Base-by-base conservation (phyloP, 2,113 vertebrate genomes). In the Rhabdornis inornatus region DNA sequence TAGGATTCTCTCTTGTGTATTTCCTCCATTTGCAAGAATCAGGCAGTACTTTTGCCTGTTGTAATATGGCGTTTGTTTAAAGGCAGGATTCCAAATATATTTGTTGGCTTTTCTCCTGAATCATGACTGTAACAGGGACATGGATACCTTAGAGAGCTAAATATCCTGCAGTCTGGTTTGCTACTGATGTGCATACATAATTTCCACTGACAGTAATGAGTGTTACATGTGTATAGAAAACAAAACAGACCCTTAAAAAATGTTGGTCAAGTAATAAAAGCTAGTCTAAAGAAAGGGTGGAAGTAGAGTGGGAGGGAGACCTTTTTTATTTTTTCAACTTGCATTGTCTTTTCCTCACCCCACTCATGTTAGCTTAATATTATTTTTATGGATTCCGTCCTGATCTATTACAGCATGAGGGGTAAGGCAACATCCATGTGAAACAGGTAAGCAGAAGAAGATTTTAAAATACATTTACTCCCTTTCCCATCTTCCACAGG, bases 121-220 rank as follows among this genome's bases (percentile, higher is more conserved):
- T 86, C 83, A 95, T 74, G 92, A 74, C 63, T 95, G 71, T 94
- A 94, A 80, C 69, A 50, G 83, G 87, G 89, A 94, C 68, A 86
- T 28, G 66, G 89, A 94, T 93, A 95, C 85, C 85, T 94, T 91
- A 59, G 93, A 96, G 93, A 96, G 53, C 86, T 90, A 44, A 95
- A 83, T 95, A 93, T 93, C 83, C 86, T 90, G 74, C 47, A 75
- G 60, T 89, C 93, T 94, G 90, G 65, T 96, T 94, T 95, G 96
- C 95, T 97, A 91, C 91, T 93, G 94, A 94, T 94, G 94, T 82
- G 56, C 71, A 65, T 89, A 52, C 83, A 56, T 97, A 95, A 96
- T 96, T 96, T 94, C 72, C 57, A 83, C 83, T 97, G 96, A 91
- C 91, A 93, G 80, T 92, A 95, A 95, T 96, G 90, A 91, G 79